Evolutionary conservation across 2,113 vertebrate species (phyloP).

Genomic region (Ophiodon elongatus): DNA sequence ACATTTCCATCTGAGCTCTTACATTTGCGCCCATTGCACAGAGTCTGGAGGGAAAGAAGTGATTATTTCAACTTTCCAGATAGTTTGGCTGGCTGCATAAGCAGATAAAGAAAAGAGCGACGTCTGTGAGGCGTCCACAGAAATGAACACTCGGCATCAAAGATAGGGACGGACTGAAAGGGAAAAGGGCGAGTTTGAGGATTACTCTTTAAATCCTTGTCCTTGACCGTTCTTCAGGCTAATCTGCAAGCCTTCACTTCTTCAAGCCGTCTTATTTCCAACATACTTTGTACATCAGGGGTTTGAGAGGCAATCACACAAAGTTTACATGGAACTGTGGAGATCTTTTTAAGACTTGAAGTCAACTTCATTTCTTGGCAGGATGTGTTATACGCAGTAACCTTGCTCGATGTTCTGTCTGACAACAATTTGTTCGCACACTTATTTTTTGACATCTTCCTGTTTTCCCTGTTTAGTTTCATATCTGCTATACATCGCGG

Average conservation of each 20-base stretch:
- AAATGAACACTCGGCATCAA: slow-evolving; percentile 20
- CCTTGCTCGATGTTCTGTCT: background rate
- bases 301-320: slow-evolving; percentile 12
- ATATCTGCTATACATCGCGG: background rate
- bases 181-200: slow-evolving; percentile 10
- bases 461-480: background rate
- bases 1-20: background rate
- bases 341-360: background rate
- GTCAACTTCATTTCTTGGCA: background rate
- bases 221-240: slow-evolving; percentile 43
- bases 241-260: slow-evolving; percentile 40
- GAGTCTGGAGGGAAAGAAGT: background rate
- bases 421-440: background rate
- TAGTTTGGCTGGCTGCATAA: background rate
- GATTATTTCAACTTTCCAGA: slow-evolving; percentile 4
- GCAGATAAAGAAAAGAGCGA: slow-evolving; percentile 10
- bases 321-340: background rate
- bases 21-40: background rate
- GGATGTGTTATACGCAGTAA: background rate
- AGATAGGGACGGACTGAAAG: slow-evolving; percentile 34
- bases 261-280: background rate
- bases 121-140: slow-evolving; percentile 10
- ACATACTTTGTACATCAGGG: background rate
- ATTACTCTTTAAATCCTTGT: slow-evolving; percentile 53
- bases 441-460: background rate